Percentiles rank a stretch among this genome's conserved stretches.
phyloP scores from a whole-genome alignment of 30 jellyfish, hydroid and myxozoan genomes.

The Clytia hemisphaerica region DNA sequence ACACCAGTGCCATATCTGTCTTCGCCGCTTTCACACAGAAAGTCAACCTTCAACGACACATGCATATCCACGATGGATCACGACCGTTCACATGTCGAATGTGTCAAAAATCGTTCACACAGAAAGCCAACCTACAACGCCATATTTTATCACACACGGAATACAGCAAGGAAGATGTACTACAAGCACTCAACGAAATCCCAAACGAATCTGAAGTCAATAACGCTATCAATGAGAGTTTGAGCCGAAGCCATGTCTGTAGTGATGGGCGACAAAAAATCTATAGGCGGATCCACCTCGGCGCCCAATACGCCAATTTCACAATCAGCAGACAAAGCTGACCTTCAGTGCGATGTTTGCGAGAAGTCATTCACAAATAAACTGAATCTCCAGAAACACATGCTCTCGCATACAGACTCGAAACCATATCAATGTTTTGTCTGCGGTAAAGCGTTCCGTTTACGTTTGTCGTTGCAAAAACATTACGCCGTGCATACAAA shows the following conservation, averaged over 20 bases:
- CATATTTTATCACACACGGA: slow-evolving; percentile 28
- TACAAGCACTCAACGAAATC: slow-evolving; percentile 15
- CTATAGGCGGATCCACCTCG: no score
- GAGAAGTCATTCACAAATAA: slow-evolving; percentile 24
- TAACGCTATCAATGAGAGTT: slow-evolving; percentile 9
- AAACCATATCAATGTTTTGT: slow-evolving; percentile 27
- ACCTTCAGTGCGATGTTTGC: slow-evolving; percentile 31
- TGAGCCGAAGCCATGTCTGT: no score
- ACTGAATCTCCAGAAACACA: slow-evolving; percentile 25
- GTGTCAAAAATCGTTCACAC: slow-evolving; percentile 31
- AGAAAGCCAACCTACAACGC: slow-evolving; percentile 28
- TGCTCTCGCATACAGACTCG: slow-evolving; percentile 14
- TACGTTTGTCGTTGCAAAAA: slow-evolving; percentile 21
- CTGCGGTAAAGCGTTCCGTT: slow-evolving; percentile 37
- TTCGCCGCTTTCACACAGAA: slow-evolving; percentile 37
- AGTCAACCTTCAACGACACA: slow-evolving; percentile 36
- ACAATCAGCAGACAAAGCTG: not conserved
- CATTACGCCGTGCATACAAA: slow-evolving; percentile 30
- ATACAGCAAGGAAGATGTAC: slow-evolving; percentile 10
- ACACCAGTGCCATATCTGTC: slow-evolving; percentile 17
- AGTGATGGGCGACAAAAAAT: no score
- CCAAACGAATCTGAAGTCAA: slow-evolving; percentile 24
- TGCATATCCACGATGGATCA: slow-evolving; percentile 37
- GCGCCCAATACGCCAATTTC: no score
- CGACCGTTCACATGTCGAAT: slow-evolving; percentile 24